Evolutionary conservation across 2,797 vertebrate species (phyloP).

Genomic region (Catharus ustulatus): DNA sequence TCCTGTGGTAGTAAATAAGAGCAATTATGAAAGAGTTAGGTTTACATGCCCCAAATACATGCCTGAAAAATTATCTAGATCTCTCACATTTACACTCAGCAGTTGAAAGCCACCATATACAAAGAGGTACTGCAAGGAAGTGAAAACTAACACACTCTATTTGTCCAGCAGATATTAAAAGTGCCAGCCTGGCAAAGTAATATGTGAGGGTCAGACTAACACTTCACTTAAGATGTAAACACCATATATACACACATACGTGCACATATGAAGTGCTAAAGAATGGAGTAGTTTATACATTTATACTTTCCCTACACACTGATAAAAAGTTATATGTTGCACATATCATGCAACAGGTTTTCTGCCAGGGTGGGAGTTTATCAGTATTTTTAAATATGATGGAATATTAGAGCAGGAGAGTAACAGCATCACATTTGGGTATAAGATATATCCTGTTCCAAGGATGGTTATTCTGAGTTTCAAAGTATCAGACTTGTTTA

Average conservation of each 20-base stretch:
- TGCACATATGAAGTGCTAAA: neutral
- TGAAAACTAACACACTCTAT: neutral
- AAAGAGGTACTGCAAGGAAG: neutral
- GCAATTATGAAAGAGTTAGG: neutral
- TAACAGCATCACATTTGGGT: neutral
- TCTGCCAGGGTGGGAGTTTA: neutral
- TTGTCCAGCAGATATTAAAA: neutral
- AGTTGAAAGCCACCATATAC: neutral
- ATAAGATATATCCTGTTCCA: neutral
- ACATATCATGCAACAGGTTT: neutral
- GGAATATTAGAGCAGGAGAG: neutral
- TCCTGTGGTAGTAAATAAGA: constrained; percentile 75
- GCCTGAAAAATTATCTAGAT: neutral
- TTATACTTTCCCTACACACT: neutral
- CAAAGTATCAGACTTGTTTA: neutral
- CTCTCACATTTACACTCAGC: neutral
- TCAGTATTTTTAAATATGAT: neutral
- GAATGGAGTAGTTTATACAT: neutral
- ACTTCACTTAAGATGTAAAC: neutral
- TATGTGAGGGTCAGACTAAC: neutral
- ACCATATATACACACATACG: neutral
- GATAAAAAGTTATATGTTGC: neutral
- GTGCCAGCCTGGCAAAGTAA: neutral
- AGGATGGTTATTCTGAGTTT: neutral
- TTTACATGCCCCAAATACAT: neutral